Evolutionary conservation across 1,140 invertebrate genomes (phyloP), one percentile per base, ranked within the genome.

Genomic region (Uloborus diversus): DNA sequence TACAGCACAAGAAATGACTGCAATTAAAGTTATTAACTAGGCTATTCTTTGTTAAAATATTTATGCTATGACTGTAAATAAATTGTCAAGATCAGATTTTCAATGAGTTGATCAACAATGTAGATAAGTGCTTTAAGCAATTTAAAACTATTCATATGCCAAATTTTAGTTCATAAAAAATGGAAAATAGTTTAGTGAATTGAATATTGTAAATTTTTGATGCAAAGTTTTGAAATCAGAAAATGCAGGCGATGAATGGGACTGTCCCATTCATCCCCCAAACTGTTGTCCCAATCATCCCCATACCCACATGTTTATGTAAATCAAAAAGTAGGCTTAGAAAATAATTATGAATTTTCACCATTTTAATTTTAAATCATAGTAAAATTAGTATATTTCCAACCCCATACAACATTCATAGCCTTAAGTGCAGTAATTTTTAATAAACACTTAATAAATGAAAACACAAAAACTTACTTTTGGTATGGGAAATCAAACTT

Each of bases 401-500:
- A 62, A 32, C 27, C 4, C 20, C 25, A 11, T 11, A 9, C 13
- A 62, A 32, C 11, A 62, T 62, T 30, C 9, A 11, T 28, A 62
- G 30, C 59, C 30, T 30, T 11, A 62, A 62, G 11, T 32, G 11
- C 25, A 28, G 25, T 9, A 9, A 7, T 62, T 30, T 30, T 25
- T 28, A 9, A 27, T 27, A 30, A 62, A 27, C 23, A 27, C 4
- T 13, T 11, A 27, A 5, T 4, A 4, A 62, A 62, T 11, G 5
- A 30, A 30, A 62, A 32, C 59, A 62, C 11, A 62, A 62, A 62
- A 62, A 27, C 59, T 62, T 30, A 62, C 23, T 62, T 62, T 62
- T 30, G 59, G 11, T 62, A 32, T 32, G 11, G 59, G 20, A 62
- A 62, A 62, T 27, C 59, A 62, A 20, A 62, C 25, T 62, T 62